Evolutionary conservation across 2,113 vertebrate species (phyloP).

Genomic region (Neopipo cinnamomea): DNA sequence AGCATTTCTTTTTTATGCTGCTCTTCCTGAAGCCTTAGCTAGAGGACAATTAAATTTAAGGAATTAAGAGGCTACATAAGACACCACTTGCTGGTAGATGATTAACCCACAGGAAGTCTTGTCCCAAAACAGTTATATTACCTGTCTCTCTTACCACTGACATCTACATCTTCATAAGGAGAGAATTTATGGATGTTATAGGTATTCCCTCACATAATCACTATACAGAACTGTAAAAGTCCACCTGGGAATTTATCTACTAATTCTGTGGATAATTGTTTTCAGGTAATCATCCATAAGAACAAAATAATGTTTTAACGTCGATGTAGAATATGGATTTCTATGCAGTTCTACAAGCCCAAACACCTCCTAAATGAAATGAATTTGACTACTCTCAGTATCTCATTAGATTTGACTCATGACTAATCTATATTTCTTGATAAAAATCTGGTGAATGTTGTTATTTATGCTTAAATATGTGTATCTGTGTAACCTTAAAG

Average conservation of each 20-base stretch:
- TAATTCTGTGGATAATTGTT: slow-evolving; percentile 28
- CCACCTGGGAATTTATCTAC: slow-evolving; percentile 17
- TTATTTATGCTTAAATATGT: background rate
- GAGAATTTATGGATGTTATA: background rate
- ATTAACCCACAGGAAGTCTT: background rate
- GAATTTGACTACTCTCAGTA: background rate
- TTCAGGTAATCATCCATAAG: slow-evolving; percentile 37
- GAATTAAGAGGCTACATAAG: background rate
- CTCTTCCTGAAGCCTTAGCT: background rate
- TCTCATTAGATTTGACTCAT: background rate
- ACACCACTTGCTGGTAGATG: background rate
- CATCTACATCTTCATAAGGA: background rate
- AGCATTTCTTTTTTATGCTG: background rate
- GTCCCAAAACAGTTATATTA: background rate
- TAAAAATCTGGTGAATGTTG: background rate
- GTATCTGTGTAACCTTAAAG: background rate
- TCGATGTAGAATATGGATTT: background rate
- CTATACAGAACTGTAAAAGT: background rate
- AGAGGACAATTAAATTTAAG: background rate
- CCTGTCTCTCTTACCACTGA: background rate
- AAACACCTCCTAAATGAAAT: background rate
- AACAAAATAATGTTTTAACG: slow-evolving; percentile 27
- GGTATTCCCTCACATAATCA: background rate
- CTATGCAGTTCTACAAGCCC: background rate
- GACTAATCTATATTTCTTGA: background rate